These are phyloP conservation scores for Sphenopsis melanotis DNA, from an alignment of 2,797 vertebrate species.

Conservation along the genomic window DNA sequence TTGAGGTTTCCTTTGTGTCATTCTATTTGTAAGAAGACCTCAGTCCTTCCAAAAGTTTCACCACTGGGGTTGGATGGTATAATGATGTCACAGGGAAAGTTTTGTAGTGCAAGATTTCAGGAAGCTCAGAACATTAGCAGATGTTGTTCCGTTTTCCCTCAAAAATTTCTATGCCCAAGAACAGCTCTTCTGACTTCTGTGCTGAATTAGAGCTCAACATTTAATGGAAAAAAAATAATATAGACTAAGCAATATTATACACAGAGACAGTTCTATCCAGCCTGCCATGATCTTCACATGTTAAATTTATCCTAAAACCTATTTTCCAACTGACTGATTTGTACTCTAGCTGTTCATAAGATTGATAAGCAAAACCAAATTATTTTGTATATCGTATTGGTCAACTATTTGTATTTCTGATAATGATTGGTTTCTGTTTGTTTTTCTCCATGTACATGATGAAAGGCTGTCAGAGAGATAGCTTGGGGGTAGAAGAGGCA, in stretches of 20 bases:
- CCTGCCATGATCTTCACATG: neutral
- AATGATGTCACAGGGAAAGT: neutral
- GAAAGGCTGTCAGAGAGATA: neutral
- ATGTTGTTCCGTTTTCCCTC: neutral
- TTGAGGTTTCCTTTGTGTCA: neutral
- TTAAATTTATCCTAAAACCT: neutral
- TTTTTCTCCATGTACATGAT: neutral
- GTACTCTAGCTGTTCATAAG: neutral
- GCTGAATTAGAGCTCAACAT: neutral
- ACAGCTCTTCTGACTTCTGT: neutral
- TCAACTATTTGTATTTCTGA: neutral
- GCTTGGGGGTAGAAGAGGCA: neutral
- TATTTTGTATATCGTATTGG: neutral
- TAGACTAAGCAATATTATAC: neutral
- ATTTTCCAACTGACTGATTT: neutral
- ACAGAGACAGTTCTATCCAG: neutral
- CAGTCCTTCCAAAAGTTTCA: neutral
- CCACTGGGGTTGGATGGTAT: neutral
- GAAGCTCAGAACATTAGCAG: neutral
- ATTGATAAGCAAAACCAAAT: neutral
- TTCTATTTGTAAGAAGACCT: neutral
- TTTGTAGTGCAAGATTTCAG: neutral
- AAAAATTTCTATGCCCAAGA: neutral
- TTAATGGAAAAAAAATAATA: neutral
- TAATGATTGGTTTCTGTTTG: neutral